Percentiles rank a stretch among this genome's conserved stretches.
Evolutionary conservation across 2,113 vertebrate species (phyloP).

Genomic region (Dasyornis broadbenti): DNA sequence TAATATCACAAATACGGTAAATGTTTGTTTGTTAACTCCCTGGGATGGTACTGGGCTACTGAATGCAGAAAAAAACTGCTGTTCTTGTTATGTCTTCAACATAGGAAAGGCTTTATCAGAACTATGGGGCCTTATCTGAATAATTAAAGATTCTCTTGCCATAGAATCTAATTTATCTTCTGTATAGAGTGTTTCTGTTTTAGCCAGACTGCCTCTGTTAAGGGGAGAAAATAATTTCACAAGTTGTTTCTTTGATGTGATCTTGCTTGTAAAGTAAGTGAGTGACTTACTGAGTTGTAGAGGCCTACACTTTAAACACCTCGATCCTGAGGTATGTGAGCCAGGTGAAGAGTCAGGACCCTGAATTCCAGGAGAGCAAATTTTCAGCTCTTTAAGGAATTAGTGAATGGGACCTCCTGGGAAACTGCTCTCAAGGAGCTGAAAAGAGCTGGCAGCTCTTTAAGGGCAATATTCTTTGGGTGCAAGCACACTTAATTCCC

Average conservation of each 20-base stretch:
- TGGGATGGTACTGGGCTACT: neutral
- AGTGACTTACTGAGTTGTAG: neutral
- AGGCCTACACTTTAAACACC: rapidly evolving
- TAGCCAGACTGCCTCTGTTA: neutral
- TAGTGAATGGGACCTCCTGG: neutral
- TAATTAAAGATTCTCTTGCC: neutral
- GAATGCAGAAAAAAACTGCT: neutral
- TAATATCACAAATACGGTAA: neutral
- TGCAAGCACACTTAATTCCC: neutral
- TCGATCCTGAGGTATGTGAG: neutral
- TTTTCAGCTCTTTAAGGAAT: neutral
- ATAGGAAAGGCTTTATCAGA: neutral
- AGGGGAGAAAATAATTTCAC: neutral
- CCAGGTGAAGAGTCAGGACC: neutral
- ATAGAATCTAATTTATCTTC: neutral
- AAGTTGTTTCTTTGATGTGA: neutral
- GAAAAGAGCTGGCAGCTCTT: neutral
- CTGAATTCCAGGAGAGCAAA: neutral
- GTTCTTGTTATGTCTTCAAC: neutral
- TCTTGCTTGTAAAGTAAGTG: neutral
- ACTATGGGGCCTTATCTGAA: neutral
- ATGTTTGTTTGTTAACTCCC: neutral
- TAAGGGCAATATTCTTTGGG: neutral
- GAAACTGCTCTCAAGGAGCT: neutral
- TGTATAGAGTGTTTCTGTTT: neutral